phyloP scores from a whole-genome alignment of 23 tunicate genomes.

The Corella eumyota region DNA sequence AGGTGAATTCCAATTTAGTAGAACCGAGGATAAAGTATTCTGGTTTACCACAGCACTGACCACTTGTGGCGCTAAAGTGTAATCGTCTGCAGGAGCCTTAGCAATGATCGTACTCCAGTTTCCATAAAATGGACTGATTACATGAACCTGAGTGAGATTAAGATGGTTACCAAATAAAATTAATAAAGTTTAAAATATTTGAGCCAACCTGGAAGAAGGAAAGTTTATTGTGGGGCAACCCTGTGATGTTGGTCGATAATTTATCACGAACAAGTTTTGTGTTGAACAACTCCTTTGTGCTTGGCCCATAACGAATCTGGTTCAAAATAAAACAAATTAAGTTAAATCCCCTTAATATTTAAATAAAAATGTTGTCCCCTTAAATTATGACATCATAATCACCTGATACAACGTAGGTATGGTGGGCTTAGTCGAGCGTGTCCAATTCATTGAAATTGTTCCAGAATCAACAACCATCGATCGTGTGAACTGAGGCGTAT shows the following conservation, averaged over 20 bases:
- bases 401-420: no score
- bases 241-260: neutral
- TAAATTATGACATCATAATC: no score
- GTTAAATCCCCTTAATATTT: no score
- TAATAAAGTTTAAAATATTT: no score
- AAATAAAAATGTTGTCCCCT: no score
- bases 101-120: conserved; percentile 20
- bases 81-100: conserved; percentile 28
- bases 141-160: conserved; percentile 27
- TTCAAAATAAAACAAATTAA: neutral
- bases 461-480: no score
- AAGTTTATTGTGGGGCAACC: conserved; percentile 11
- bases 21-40: neutral
- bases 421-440: no score
- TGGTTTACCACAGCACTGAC: conserved; percentile 1
- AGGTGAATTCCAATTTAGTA: conserved; percentile 16
- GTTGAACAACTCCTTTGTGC: neutral
- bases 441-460: no score
- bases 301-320: conserved; percentile 22
- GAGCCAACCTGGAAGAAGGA: conserved; percentile 14
- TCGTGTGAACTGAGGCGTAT: no score
- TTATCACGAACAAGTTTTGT: conserved; percentile 2
- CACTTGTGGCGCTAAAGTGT: conserved; percentile 18
- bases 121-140: conserved; percentile 33
- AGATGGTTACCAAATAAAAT: neutral